Conservation (phyloP, 2,113 vertebrate genomes). For the Eubucco bourcierii region DNA sequence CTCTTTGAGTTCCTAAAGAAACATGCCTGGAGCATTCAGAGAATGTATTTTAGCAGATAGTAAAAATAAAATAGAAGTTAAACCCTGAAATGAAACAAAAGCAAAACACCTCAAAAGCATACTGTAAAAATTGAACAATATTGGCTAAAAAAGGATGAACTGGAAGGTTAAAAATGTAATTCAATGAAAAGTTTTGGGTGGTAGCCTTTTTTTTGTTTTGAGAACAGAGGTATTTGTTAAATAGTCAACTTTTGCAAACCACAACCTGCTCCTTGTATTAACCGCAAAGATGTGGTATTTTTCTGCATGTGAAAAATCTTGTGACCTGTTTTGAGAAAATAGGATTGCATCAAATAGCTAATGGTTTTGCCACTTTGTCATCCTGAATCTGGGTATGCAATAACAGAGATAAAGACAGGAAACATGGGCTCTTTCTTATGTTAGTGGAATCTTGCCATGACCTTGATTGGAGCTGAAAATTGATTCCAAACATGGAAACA, state of each 20-base stretch:
- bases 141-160: not conserved
- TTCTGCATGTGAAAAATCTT: not conserved
- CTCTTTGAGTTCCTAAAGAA: not conserved
- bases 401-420: not conserved
- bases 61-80: not conserved
- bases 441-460: not conserved
- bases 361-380: not conserved
- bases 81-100: not conserved
- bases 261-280: not conserved
- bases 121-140: not conserved
- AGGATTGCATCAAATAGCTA: not conserved
- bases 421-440: not conserved
- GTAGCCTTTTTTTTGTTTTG: not conserved
- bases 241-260: not conserved
- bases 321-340: not conserved
- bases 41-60: not conserved
- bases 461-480: not conserved
- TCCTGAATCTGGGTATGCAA: not conserved
- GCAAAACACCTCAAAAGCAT: not conserved
- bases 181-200: not conserved
- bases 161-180: not conserved
- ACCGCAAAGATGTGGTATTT: not conserved
- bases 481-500: not conserved
- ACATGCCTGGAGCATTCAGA: not conserved
- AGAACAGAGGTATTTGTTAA: not conserved